A percentile compares a stretch with the other conserved stretches of the same genome.
Conservation (phyloP, 2,888 invertebrate genomes). For the Melolontha melolontha region DNA sequence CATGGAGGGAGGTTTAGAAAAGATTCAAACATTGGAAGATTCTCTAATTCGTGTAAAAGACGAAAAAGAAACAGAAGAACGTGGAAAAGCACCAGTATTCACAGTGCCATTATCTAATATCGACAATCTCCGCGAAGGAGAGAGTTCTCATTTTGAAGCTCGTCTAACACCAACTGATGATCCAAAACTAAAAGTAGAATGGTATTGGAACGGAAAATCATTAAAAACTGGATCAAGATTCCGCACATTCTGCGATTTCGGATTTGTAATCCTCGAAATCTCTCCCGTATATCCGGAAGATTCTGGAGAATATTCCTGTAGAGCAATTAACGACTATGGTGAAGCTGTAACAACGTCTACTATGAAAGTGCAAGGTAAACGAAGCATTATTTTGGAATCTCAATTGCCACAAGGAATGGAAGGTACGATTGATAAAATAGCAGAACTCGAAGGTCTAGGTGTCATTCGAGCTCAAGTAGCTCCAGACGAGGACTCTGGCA, state of each 20-base stretch:
- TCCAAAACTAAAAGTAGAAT: constrained; percentile 90
- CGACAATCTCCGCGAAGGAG: constrained; percentile 89
- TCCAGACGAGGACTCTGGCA: constrained; percentile 85
- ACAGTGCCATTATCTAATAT: constrained; percentile 90
- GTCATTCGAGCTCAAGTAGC: constrained; percentile 74
- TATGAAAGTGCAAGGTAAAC: constrained; percentile 92
- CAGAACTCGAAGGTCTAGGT: constrained; percentile 89
- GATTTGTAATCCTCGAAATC: constrained; percentile 97
- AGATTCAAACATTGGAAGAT: constrained; percentile 92
- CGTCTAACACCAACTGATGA: constrained; percentile 90
- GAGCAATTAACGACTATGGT: constrained; percentile 89
- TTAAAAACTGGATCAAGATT: constrained; percentile 90
- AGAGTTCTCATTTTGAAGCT: constrained; percentile 92
- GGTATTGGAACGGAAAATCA: constrained; percentile 95
- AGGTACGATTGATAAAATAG: constrained; percentile 92
- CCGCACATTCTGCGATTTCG: constrained; percentile 97
- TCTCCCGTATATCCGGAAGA: constrained; percentile 97
- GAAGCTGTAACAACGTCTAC: constrained; percentile 91
- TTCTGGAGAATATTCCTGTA: constrained; percentile 90
- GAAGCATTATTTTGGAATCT: constrained; percentile 91
- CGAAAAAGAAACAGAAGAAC: constrained; percentile 78
- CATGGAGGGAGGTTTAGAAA: constrained; percentile 95
- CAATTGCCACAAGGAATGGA: constrained; percentile 95
- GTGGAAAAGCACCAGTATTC: constrained; percentile 89
- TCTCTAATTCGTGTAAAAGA: constrained; percentile 83